These are phyloP conservation scores for Hirtodrosophila histrioides DNA, from an alignment of 2,888 invertebrate genomes.

Conservation along the genomic window DNA sequence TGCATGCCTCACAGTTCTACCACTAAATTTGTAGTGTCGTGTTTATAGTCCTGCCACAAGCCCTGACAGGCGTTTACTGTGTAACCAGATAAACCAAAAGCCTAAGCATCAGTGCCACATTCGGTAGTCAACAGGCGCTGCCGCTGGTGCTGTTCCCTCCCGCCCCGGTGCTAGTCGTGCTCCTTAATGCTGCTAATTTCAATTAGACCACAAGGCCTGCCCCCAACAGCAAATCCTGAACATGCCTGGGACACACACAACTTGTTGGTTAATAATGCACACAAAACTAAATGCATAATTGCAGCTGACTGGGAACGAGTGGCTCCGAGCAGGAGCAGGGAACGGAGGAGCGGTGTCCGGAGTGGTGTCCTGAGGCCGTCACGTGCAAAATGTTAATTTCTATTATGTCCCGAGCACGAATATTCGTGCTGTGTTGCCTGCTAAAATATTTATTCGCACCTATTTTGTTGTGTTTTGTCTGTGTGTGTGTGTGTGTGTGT, in stretches of 20 bases:
- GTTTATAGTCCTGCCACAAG: conserved; percentile 39
- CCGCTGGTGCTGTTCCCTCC: not conserved
- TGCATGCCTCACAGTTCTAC: conserved; percentile 4
- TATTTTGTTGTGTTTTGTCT: conserved; percentile 56
- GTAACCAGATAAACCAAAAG: conserved; percentile 31
- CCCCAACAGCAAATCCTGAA: conserved; percentile 17
- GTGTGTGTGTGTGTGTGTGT: conserved; percentile 37
- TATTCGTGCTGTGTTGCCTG: conserved; percentile 53
- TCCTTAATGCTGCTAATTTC: conserved; percentile 66
- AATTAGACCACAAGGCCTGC: conserved; percentile 68
- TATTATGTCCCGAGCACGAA: conserved; percentile 62
- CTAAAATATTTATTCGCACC: conserved; percentile 81
- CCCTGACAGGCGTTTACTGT: conserved; percentile 31
- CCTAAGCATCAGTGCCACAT: conserved; percentile 40
- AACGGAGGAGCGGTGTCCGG: conserved; percentile 3
- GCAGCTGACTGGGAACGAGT: conserved; percentile 25
- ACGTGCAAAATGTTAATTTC: conserved; percentile 79
- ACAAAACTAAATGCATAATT: conserved; percentile 80
- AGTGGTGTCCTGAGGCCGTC: conserved; percentile 38
- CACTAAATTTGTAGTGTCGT: conserved; percentile 13
- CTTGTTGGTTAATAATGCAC: conserved; percentile 78
- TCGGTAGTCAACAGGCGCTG: conserved; percentile 25
- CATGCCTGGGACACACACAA: conserved; percentile 45
- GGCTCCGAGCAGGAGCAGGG: not conserved
- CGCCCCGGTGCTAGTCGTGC: not conserved